Percentiles rank a stretch among this genome's conserved stretches.
These are phyloP conservation scores for Corythaixoides concolor DNA, from an alignment of 2,113 vertebrate species.

Conservation along the genomic window DNA sequence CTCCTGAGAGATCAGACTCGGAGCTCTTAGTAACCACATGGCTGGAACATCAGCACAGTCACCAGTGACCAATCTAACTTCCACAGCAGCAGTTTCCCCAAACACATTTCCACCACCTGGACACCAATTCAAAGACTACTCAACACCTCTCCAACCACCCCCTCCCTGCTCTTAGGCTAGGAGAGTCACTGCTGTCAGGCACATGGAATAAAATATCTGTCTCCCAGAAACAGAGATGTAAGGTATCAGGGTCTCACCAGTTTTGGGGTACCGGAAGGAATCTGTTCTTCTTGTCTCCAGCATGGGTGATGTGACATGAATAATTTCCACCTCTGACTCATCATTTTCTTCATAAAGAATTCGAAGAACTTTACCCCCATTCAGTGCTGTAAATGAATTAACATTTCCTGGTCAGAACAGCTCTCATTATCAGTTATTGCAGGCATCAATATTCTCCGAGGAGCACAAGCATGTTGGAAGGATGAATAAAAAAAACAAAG, in stretches of 20 bases:
- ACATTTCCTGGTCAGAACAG: slow-evolving; percentile 33
- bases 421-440: background rate
- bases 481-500: background rate
- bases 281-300: slow-evolving; percentile 83
- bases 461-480: background rate
- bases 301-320: slow-evolving; percentile 84
- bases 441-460: background rate
- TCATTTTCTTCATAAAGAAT: slow-evolving; percentile 86
- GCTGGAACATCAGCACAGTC: background rate
- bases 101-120: background rate
- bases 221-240: background rate
- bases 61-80: background rate
- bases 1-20: background rate
- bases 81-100: background rate
- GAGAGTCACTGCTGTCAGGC: background rate
- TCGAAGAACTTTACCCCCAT: slow-evolving; percentile 76
- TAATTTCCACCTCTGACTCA: slow-evolving; percentile 83
- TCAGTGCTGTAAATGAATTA: slow-evolving; percentile 72
- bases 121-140: background rate
- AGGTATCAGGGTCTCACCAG: slow-evolving; percentile 66
- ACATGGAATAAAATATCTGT: background rate
- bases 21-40: background rate
- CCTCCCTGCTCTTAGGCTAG: background rate
- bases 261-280: slow-evolving; percentile 84
- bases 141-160: background rate